Base-by-base conservation (phyloP, 92 coral and sea anemone species). In the Montipora capitata region DNA sequence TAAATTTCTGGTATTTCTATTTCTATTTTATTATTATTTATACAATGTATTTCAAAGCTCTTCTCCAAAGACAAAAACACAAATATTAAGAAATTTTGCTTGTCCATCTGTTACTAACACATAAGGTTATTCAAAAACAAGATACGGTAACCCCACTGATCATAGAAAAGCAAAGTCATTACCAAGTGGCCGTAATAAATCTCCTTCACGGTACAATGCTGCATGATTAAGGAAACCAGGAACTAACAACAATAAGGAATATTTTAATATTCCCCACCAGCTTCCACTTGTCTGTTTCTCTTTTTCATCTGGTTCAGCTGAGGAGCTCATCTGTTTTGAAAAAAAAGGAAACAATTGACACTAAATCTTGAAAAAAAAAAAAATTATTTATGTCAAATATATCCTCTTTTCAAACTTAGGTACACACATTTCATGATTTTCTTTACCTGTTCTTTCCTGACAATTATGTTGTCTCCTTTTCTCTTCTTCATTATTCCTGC, bases 171-270 rank as follows among this genome's bases (percentile, higher is more conserved):
- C 35, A 27, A 27, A 27, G 7, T 54, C 3, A 9, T 62, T 4
- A 93, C 98, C 98, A 66, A 72, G 95, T 38, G 98, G 98, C 41
- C 82, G 85, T 40, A 96, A 95, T 15, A 87, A 91, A 16, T 56
- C 82, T 40, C 71, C 85, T 87, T 96, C 99, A 48, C 96, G 90
- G 72, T 81, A 91, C n/a, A 96, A 79, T 12, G 97, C 96, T 0
- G 99, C 99, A 81, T 96, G 98, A 56, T 96, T 96, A 42, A 96
- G 92, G 86, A 96, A 95, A 84, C 96, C 96, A 62, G 99, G 99
- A 44, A 94, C 93, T 62, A 96, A 39, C 9, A 92, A 79, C 9
- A 96, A 67, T 42, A 97, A 71, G 81, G 78, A 52, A 78, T 95
- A 95, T 75, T 95, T 95, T 57, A 95, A 78, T 40, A 85, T 18